Percentiles rank a stretch among this genome's conserved stretches.
Conservation (phyloP, 1,140 invertebrate species). For the Tyrophagus putrescentiae region DNA sequence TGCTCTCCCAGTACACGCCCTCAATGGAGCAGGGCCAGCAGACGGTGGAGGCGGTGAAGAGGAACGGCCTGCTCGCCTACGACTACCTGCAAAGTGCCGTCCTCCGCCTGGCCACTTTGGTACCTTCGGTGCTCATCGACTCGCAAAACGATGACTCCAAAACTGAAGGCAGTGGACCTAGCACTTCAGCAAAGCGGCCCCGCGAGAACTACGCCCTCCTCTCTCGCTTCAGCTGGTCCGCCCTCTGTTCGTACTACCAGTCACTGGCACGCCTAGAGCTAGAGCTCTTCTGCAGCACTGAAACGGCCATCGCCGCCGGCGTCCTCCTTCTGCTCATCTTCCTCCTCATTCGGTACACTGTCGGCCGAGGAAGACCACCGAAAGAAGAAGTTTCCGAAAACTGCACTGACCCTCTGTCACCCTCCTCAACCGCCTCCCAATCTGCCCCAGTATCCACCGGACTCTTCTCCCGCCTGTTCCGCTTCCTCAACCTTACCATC, state of each 20-base stretch:
- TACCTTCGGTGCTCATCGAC: no score
- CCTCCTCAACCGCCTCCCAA: neutral
- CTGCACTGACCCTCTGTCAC: neutral
- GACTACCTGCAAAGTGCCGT: no score
- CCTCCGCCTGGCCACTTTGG: no score
- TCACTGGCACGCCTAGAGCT: neutral
- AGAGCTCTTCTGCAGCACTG: neutral
- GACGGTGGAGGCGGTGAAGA: no score
- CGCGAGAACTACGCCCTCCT: neutral
- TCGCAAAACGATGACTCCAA: no score
- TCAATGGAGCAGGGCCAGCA: no score
- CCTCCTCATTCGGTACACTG: neutral
- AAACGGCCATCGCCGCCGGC: neutral
- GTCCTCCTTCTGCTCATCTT: neutral
- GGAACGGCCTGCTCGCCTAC: no score
- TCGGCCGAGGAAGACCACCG: no score
- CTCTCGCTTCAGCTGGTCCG: neutral
- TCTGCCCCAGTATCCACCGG: neutral
- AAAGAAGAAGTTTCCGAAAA: no score
- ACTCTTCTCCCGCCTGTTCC: neutral
- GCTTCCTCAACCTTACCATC: slow-evolving; percentile 7
- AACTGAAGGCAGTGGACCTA: no score
- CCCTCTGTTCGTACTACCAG: neutral
- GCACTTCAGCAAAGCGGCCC: no score
- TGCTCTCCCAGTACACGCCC: no score